These are phyloP conservation scores for Microcebus tavaratra DNA, from an alignment of 2,113 vertebrate species.

Conservation along the genomic window DNA sequence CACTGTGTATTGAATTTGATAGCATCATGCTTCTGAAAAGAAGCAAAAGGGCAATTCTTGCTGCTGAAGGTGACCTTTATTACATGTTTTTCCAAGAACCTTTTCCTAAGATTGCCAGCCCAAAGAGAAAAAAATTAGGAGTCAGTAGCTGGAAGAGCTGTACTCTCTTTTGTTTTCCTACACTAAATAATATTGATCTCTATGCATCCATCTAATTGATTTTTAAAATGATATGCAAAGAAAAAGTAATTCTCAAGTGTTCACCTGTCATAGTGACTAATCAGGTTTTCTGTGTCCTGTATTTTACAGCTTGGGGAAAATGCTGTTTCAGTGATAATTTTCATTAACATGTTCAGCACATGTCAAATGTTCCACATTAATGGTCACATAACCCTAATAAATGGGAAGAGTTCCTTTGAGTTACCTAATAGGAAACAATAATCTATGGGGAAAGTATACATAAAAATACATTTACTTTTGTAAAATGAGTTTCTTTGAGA, in stretches of 20 bases:
- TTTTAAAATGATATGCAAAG: constrained; percentile 92
- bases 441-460: constrained; percentile 55
- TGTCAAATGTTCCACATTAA: constrained; percentile 80
- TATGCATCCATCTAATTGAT: constrained; percentile 90
- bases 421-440: constrained; percentile 73
- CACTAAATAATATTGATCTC: constrained; percentile 86
- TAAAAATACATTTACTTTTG: constrained; percentile 52
- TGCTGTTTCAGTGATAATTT: constrained; percentile 85
- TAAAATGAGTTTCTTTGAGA: constrained; percentile 42
- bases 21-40: constrained; percentile 5
- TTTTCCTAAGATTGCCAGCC: constrained; percentile 28
- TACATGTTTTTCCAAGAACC: constrained; percentile 38
- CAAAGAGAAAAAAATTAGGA: constrained; percentile 65
- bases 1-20: constrained; percentile 14
- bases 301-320: constrained; percentile 88
- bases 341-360: constrained; percentile 78
- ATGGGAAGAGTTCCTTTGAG: constrained; percentile 32
- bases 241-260: constrained; percentile 92
- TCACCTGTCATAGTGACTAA: constrained; percentile 91
- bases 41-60: neutral
- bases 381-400: constrained; percentile 67
- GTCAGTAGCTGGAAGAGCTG: constrained; percentile 68
- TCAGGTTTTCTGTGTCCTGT: constrained; percentile 85
- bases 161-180: constrained; percentile 81
- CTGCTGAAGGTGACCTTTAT: constrained; percentile 75